phyloP scores from a whole-genome alignment of 2,797 vertebrate genomes.

The Bovichtus diacanthus region DNA sequence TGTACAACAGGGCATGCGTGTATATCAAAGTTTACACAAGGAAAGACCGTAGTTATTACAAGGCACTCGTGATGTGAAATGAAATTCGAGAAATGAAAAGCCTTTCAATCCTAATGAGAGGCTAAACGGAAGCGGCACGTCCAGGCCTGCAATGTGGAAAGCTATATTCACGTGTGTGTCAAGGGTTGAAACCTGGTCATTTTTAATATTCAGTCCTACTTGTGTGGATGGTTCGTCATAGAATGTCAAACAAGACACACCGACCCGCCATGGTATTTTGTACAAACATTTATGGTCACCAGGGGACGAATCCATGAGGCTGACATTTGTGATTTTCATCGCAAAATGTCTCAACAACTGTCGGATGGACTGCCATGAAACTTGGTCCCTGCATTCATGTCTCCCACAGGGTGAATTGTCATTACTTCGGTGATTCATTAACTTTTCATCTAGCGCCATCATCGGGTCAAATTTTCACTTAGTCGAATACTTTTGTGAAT shows the following conservation, averaged over 20 bases:
- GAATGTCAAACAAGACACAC: not conserved
- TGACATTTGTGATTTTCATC: not conserved
- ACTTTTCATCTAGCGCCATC: not conserved
- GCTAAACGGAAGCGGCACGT: too few species aligned
- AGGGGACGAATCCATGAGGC: not conserved
- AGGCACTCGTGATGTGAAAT: too few species aligned
- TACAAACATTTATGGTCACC: not conserved
- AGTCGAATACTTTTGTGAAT: not conserved
- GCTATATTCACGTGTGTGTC: too few species aligned
- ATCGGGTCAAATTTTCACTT: not conserved
- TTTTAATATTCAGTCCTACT: too few species aligned
- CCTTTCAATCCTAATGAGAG: too few species aligned
- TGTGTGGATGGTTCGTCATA: too few species aligned
- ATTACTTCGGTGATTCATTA: not conserved
- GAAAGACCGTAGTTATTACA: too few species aligned
- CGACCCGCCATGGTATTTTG: not conserved
- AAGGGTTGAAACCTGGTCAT: too few species aligned
- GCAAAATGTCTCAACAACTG: not conserved
- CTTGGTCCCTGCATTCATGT: not conserved
- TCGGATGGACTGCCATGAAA: not conserved
- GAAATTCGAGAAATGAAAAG: too few species aligned
- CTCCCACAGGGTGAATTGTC: not conserved
- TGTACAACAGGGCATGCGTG: too few species aligned
- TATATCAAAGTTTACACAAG: too few species aligned
- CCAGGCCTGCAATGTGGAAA: too few species aligned